Evolutionary conservation across 2,888 invertebrate genomes (phyloP).

Genomic region (Athrips mouffetella): DNA sequence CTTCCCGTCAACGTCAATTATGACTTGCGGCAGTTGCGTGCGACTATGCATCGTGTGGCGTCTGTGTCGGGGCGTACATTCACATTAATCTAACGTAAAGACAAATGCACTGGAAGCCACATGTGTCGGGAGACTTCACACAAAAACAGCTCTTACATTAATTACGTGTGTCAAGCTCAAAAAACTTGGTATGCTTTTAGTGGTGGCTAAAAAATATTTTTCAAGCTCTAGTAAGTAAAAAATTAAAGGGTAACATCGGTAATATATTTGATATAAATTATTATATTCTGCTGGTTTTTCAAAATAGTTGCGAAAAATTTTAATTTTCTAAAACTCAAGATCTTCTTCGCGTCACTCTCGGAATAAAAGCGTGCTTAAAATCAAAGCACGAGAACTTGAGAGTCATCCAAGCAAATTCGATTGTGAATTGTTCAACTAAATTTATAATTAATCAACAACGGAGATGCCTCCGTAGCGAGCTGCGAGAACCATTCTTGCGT

Average conservation of each 20-base stretch:
- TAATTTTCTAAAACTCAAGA: no score
- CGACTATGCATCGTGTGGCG: background rate
- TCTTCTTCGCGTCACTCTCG: no score
- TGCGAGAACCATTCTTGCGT: background rate
- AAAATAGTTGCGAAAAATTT: no score
- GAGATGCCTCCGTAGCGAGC: background rate
- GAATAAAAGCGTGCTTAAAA: background rate
- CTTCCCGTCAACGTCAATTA: constrained; percentile 39
- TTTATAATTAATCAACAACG: constrained; percentile 9
- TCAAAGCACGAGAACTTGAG: background rate
- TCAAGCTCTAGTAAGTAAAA: background rate
- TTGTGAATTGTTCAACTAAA: constrained; percentile 5
- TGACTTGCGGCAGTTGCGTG: constrained; percentile 19
- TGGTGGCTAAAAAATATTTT: background rate
- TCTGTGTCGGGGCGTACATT: background rate
- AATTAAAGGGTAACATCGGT: no score
- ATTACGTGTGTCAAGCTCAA: constrained; percentile 8
- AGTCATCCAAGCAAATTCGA: constrained; percentile 12
- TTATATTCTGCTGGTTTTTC: no score
- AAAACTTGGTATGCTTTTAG: constrained; percentile 8
- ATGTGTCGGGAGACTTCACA: constrained; percentile 2
- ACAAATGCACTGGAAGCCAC: constrained; percentile 2
- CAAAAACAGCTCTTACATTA: constrained; percentile 10
- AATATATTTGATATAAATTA: no score
- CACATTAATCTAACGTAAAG: background rate